Percentiles rank a stretch among this genome's conserved stretches.
Conservation (phyloP, 2,888 invertebrate species). For the Auanema sp. region DNA sequence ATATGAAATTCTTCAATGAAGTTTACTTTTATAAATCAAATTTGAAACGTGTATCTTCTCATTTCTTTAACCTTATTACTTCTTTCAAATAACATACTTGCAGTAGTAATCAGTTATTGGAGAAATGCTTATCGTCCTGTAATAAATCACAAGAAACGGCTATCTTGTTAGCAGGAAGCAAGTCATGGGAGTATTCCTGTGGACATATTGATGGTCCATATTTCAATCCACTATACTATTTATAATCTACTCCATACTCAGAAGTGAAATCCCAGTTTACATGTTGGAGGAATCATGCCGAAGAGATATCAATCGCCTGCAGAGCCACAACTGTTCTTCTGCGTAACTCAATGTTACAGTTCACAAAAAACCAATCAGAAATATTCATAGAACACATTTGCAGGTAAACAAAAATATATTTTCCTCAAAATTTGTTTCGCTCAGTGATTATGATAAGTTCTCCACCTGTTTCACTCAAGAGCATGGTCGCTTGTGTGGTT, state of each 20-base stretch:
- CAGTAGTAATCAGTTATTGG: conserved; percentile 36
- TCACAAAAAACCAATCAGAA: conserved; percentile 37
- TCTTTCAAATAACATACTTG: conserved; percentile 7
- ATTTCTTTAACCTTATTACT: no score
- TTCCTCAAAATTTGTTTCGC: no score
- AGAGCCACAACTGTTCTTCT: conserved; percentile 30
- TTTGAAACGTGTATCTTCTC: conserved; percentile 1
- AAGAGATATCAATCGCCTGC: conserved; percentile 30
- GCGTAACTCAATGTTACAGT: conserved; percentile 25
- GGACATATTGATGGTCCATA: conserved; percentile 14
- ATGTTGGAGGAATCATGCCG: conserved; percentile 44
- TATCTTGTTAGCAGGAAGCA: conserved; percentile 35
- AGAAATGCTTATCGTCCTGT: conserved; percentile 31
- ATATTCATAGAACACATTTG: conserved; percentile 37
- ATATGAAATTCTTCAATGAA: not conserved
- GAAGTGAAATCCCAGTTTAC: conserved; percentile 40
- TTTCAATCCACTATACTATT: not conserved
- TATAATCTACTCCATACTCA: conserved; percentile 7
- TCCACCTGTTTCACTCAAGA: conserved; percentile 30
- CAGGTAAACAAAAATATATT: conserved; percentile 30
- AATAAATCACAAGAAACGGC: conserved; percentile 41
- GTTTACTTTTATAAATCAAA: not conserved
- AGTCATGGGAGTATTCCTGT: conserved; percentile 20
- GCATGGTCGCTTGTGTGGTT: conserved; percentile 43
- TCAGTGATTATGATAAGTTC: conserved; percentile 24